phyloP scores from a whole-genome alignment of 2,113 vertebrate genomes.

The Prochilodus magdalenae region DNA sequence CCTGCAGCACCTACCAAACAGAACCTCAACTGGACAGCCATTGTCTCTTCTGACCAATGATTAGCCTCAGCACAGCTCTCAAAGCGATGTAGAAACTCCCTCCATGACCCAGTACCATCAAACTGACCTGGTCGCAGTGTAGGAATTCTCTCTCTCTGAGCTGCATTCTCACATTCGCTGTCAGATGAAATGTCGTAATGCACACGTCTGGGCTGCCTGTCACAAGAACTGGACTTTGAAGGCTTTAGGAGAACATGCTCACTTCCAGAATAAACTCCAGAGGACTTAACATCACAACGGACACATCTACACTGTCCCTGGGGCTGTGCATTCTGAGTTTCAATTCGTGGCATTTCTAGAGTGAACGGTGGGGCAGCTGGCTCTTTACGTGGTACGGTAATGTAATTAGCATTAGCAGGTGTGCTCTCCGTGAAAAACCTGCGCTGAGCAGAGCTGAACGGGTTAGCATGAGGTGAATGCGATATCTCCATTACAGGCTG shows the following conservation, averaged over 20 bases:
- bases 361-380: background rate
- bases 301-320: background rate
- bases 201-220: background rate
- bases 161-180: background rate
- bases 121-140: conserved; percentile 19
- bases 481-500: background rate
- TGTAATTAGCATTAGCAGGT: background rate
- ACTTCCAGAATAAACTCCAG: background rate
- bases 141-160: conserved; percentile 15
- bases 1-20: background rate
- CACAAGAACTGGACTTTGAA: background rate
- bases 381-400: background rate
- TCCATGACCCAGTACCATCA: conserved; percentile 27
- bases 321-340: background rate
- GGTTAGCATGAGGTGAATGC: background rate
- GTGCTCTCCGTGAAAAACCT: background rate
- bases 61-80: background rate
- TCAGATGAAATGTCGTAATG: background rate
- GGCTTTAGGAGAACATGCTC: background rate
- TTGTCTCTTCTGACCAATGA: conserved; percentile 24
- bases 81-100: conserved; percentile 8
- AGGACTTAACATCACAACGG: background rate
- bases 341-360: background rate
- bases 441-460: background rate
- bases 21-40: conserved; percentile 23